Conservation (phyloP, 2,888 invertebrate genomes). For the Iphiclides podalirius region DNA sequence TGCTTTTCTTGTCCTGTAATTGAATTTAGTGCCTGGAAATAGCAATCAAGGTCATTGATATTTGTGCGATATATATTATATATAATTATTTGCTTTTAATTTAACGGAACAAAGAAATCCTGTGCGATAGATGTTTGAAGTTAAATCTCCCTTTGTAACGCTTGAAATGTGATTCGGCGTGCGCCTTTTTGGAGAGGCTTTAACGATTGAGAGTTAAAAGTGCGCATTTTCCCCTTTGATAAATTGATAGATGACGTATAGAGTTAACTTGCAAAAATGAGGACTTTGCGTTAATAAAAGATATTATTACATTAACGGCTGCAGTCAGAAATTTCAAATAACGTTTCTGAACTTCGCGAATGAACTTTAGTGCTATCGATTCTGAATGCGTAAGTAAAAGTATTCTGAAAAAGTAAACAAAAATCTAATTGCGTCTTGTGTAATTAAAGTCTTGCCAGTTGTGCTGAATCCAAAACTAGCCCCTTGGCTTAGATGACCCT, state of each 20-base stretch:
- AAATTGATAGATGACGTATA: constrained; percentile 11
- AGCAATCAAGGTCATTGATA: no score
- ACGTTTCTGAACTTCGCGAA: no score
- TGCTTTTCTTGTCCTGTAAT: no score
- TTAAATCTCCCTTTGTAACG: constrained; percentile 75
- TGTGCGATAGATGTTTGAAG: constrained; percentile 68
- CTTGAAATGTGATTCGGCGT: constrained; percentile 68
- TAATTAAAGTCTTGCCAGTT: constrained; percentile 76
- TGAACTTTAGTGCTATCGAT: no score
- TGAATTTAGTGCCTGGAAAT: no score
- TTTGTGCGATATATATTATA: no score
- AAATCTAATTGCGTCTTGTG: constrained; percentile 51
- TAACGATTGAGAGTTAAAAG: constrained; percentile 44
- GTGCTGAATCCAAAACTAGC: constrained; percentile 69
- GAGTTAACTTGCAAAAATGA: constrained; percentile 5
- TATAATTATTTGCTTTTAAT: constrained; percentile 77
- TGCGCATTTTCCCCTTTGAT: constrained; percentile 30
- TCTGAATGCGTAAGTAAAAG: constrained; percentile 4
- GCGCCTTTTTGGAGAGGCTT: constrained; percentile 61
- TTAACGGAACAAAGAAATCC: constrained; percentile 54
- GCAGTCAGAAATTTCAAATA: no score
- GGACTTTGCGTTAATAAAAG: no score
- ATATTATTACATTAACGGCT: no score
- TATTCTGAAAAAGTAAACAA: constrained; percentile 33
- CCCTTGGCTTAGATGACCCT: constrained; percentile 60